Conservation (phyloP, 2,113 vertebrate species). For the Thunnus maccoyii region DNA sequence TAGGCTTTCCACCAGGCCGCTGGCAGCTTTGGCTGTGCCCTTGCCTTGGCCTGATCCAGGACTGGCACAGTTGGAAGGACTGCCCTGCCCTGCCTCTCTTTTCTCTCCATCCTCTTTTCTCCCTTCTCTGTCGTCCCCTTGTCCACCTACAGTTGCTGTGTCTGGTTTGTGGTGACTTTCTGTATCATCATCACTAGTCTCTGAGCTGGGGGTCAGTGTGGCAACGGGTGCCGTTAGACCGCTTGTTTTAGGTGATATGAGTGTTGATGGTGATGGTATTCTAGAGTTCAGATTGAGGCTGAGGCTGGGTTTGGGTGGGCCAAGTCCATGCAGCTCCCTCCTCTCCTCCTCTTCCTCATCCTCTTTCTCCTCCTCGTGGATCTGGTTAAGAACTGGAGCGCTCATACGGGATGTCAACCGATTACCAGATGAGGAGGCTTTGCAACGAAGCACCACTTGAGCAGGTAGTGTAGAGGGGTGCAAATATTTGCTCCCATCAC, state of each 20-base stretch:
- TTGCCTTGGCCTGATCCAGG: conserved; percentile 80
- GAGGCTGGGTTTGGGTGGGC: conserved; percentile 91
- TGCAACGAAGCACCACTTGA: conserved; percentile 93
- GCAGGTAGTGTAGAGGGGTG: conserved; percentile 85
- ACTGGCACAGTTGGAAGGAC: conserved; percentile 83
- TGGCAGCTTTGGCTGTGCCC: conserved; percentile 73
- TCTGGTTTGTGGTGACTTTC: conserved; percentile 87
- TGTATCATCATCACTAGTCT: conserved; percentile 93
- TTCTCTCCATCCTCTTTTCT: conserved; percentile 39
- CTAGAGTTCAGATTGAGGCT: conserved; percentile 92
- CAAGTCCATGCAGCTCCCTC: conserved; percentile 52
- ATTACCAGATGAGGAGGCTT: conserved; percentile 89
- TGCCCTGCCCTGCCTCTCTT: conserved; percentile 64
- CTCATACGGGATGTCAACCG: conserved; percentile 95
- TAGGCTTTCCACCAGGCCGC: conserved; percentile 92
- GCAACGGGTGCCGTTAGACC: conserved; percentile 40
- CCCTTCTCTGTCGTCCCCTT: conserved; percentile 11
- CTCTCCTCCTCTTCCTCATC: conserved; percentile 78
- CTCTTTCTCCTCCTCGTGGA: conserved; percentile 96
- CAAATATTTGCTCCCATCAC: conserved; percentile 73
- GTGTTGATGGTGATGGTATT: conserved; percentile 53
- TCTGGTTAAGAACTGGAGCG: conserved; percentile 96
- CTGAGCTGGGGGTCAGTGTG: conserved; percentile 89
- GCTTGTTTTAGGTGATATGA: conserved; percentile 51
- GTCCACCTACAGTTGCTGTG: conserved; percentile 67